Percentiles rank a stretch among this genome's conserved stretches.
Evolutionary conservation across 2,888 invertebrate species (phyloP).

Genomic region (Volucella inanis): DNA sequence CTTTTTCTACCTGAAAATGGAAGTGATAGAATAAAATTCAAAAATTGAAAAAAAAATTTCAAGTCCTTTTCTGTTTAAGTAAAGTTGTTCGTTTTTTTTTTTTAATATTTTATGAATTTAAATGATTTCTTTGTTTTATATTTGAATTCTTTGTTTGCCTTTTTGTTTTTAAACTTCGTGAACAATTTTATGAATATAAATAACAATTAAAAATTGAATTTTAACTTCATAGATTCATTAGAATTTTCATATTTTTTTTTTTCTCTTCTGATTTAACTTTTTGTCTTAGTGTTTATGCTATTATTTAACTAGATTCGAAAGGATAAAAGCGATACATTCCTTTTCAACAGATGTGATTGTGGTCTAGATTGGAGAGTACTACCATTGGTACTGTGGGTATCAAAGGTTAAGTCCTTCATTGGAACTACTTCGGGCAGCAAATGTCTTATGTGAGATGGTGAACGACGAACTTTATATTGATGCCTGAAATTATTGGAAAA

Average conservation of each 20-base stretch:
- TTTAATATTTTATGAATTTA: conserved; percentile 15
- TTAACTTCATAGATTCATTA: conserved; percentile 42
- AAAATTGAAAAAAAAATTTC: not conserved
- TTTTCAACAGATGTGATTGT: conserved; percentile 80
- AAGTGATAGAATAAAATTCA: conserved; percentile 25
- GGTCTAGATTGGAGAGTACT: conserved; percentile 77
- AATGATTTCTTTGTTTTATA: conserved; percentile 4
- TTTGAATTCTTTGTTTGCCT: conserved; percentile 4
- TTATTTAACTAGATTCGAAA: conserved; percentile 80
- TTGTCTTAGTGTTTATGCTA: conserved; percentile 21
- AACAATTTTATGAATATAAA: conserved; percentile 59
- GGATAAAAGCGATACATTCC: conserved; percentile 82
- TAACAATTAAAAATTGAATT: conserved; percentile 53
- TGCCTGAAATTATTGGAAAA: conserved; percentile 77
- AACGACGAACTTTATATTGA: conserved; percentile 82
- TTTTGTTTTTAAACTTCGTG: conserved; percentile 9
- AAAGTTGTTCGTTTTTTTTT: not conserved
- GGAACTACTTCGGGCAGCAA: conserved; percentile 83
- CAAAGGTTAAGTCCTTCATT: conserved; percentile 82
- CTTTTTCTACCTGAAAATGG: conserved; percentile 13
- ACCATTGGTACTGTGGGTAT: conserved; percentile 80
- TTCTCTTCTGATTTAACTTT: not conserved
- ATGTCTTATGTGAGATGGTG: conserved; percentile 82
- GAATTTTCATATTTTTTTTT: conserved; percentile 21
- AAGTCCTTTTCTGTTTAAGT: conserved; percentile 24